Evolutionary conservation across 2,113 vertebrate species (phyloP), one percentile per base, ranked within the genome.

Genomic region (Percopsis transmontana): DNA sequence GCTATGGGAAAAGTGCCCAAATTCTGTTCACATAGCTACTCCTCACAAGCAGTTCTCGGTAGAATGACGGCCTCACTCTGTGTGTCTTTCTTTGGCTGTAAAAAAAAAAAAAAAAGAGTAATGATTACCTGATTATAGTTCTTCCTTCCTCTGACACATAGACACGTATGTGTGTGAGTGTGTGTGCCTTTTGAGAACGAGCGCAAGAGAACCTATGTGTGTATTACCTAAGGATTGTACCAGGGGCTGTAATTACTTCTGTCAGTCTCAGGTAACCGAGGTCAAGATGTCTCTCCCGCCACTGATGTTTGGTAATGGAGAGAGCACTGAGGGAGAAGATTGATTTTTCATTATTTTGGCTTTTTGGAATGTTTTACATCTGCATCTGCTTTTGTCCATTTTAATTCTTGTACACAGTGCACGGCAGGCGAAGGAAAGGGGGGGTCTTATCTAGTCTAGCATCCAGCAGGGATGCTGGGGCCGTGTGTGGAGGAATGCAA

Each of bases 191-290:
- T 5, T 6, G 7, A n/a, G 16, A n/a, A 14, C 2, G 44, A 45
- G 44, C 44, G 5, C 15, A 47, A 47, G 45, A 47, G 15, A 40
- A 33, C 20, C 12, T 56, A 13, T 18, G 38, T 19, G 41, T 10
- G 47, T 53, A 21, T 8, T 56, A 66, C 59, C 62, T 75, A 55
- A 64, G 76, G 72, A 74, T 71, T 79, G 76, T 58, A 65, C 65
- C 24, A 48, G 57, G 55, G 62, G 61, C 74, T 84, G 69, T 85
- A 85, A 85, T 84, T 83, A 80, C 77, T 73, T 83, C 64, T 82
- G 74, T 76, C 81, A 77, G 62, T 74, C 74, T 80, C 81, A 58
- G 74, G 83, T 84, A 76, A 66, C 77, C 65, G 45, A 64, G 85
- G 70, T 79, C 71, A 50, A 59, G 52, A 68, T 79, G 58, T 58